Evolutionary conservation across 2,888 invertebrate genomes (phyloP).

Genomic region (Halocaridina rubra): DNA sequence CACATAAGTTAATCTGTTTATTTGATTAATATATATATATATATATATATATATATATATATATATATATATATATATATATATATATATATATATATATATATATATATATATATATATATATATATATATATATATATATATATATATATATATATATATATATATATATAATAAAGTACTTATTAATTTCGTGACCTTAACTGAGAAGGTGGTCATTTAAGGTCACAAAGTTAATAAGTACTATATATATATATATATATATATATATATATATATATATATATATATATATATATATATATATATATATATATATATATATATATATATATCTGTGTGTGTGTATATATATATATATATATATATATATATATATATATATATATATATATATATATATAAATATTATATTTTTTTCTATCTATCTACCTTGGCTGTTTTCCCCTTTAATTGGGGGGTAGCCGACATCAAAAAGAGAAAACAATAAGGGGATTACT

Average conservation of each 20-base stretch:
- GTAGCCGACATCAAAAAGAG: no score
- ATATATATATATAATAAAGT: background rate
- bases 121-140: constrained; percentile 3
- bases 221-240: background rate
- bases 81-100: background rate
- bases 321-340: no score
- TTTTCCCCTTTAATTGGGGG: no score
- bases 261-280: background rate
- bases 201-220: background rate
- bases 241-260: no score
- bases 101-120: background rate
- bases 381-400: no score
- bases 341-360: background rate
- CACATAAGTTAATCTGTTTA: no score
- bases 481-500: no score
- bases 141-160: background rate
- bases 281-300: background rate
- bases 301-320: background rate
- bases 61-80: background rate
- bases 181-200: no score
- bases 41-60: background rate
- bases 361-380: background rate
- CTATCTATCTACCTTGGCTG: no score
- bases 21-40: background rate
- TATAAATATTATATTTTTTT: no score